A percentile compares a stretch with the other conserved stretches of the same genome.
Conservation (phyloP, 1,140 invertebrate species). For the Melanaphis sacchari region DNA sequence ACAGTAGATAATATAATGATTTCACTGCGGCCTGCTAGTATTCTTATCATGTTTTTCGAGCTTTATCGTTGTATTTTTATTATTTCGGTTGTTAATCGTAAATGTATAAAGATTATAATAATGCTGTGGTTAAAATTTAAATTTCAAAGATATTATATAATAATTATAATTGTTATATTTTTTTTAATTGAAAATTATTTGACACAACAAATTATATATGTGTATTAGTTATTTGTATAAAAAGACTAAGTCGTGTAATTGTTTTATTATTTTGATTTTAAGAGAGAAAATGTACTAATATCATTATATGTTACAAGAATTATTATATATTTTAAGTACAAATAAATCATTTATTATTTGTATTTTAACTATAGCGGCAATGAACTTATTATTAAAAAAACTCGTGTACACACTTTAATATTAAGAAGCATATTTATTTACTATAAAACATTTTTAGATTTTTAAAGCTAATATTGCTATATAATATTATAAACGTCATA, state of each 20-base stretch:
- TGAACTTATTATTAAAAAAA: neutral
- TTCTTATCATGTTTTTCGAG: neutral
- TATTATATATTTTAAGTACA: too few relatives aligned
- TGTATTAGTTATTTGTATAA: neutral
- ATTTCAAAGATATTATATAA: neutral
- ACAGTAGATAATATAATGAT: neutral
- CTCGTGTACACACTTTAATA: neutral
- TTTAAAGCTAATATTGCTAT: neutral
- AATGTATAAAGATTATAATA: neutral
- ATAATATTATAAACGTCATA: neutral
- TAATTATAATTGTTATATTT: neutral
- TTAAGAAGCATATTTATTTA: neutral
- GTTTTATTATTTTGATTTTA: slow-evolving; percentile 3
- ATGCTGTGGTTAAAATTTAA: neutral
- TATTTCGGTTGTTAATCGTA: neutral
- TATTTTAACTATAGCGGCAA: neutral
- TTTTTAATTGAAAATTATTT: neutral
- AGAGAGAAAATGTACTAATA: neutral
- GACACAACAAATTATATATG: neutral
- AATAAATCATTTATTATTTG: too few relatives aligned
- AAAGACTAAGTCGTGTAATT: neutral
- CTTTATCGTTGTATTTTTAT: neutral
- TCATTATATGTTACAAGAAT: neutral
- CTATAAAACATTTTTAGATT: too few relatives aligned
- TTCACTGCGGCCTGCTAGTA: neutral